Conservation (phyloP, 2,888 invertebrate species). For the Cecidostiba fungosa region DNA sequence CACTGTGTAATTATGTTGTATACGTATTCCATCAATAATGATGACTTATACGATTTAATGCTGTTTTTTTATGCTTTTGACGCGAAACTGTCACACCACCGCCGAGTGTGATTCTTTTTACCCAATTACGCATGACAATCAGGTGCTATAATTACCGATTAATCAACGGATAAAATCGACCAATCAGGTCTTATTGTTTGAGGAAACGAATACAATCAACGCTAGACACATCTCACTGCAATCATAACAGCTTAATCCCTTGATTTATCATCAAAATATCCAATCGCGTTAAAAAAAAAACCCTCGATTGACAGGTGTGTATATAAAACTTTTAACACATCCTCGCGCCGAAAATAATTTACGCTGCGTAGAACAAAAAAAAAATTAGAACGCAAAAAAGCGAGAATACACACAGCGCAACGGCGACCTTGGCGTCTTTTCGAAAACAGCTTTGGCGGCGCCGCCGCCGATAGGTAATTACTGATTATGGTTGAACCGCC, state of each 20-base stretch:
- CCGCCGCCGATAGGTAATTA: slow-evolving; percentile 42
- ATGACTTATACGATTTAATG: no score
- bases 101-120: not conserved
- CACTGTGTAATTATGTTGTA: not conserved
- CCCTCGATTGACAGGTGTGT: no score
- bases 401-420: not conserved
- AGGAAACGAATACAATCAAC: not conserved
- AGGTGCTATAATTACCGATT: not conserved
- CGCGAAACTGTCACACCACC: no score
- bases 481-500: slow-evolving; percentile 35
- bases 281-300: not conserved
- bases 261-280: not conserved
- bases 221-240: not conserved
- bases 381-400: not conserved
- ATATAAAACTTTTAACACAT: not conserved
- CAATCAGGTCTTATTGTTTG: not conserved
- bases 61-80: no score
- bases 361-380: not conserved
- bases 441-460: slow-evolving; percentile 37
- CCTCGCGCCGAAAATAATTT: not conserved
- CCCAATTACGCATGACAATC: not conserved
- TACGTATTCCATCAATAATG: no score
- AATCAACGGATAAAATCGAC: not conserved
- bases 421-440: slow-evolving; percentile 48
- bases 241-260: not conserved